Evolutionary conservation across 2,797 vertebrate species (phyloP).

Genomic region (Malacoraja senta): DNA sequence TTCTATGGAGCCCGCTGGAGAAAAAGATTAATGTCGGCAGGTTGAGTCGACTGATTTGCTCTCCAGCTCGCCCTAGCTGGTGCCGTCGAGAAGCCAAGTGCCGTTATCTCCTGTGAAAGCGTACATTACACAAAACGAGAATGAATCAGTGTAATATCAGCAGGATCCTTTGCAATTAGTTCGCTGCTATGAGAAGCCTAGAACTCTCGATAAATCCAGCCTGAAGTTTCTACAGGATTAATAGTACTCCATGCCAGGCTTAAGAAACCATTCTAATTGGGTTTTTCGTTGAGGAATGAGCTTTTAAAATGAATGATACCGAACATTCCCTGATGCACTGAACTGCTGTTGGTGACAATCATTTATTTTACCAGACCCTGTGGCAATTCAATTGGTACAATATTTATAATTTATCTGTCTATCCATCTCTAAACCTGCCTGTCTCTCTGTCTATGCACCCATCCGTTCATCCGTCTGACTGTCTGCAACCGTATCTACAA

Average conservation of each 20-base stretch:
- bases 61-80: too few relatives aligned
- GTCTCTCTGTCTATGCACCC: neutral
- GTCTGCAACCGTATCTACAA: too few relatives aligned
- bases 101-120: neutral
- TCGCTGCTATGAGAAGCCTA: neutral
- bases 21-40: neutral
- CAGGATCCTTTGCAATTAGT: neutral
- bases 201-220: neutral
- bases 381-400: neutral
- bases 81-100: neutral
- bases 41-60: neutral
- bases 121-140: neutral
- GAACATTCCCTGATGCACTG: neutral
- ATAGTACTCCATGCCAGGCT: neutral
- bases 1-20: neutral
- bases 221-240: neutral
- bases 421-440: neutral
- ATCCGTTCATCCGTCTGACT: neutral
- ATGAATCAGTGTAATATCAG: neutral
- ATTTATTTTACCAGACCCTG: neutral
- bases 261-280: constrained; percentile 19
- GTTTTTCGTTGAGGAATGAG: neutral
- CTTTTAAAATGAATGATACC: neutral
- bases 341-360: neutral
- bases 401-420: neutral